phyloP scores from a whole-genome alignment of 2,888 invertebrate genomes.

The Ommatoiulus sabulosus region DNA sequence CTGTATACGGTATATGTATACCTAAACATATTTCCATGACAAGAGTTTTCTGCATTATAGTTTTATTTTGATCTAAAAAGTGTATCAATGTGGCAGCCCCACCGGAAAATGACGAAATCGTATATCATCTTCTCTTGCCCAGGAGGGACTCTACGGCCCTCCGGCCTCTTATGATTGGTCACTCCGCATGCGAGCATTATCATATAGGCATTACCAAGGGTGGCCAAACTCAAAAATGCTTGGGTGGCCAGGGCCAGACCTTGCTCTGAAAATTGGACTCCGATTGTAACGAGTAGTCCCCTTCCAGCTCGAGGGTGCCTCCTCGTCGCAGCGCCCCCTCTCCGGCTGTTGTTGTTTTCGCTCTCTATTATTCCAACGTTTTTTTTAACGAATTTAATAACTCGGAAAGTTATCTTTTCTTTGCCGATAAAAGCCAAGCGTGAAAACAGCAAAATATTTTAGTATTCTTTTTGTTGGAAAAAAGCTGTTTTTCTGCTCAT shows the following conservation, averaged over 20 bases:
- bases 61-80: neutral
- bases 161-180: constrained; percentile 23
- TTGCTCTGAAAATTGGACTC: neutral
- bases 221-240: neutral
- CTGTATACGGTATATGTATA: no score
- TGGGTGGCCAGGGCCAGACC: constrained; percentile 17
- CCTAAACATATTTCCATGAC: no score
- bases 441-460: constrained; percentile 32
- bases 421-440: neutral
- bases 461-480: constrained; percentile 21
- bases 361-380: neutral
- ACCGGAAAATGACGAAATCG: neutral
- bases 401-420: constrained; percentile 36
- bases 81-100: neutral
- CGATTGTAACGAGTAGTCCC: neutral
- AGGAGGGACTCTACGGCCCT: neutral
- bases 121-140: constrained; percentile 4
- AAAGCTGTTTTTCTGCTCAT: neutral
- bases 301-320: neutral
- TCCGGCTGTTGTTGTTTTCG: constrained; percentile 17
- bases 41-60: no score
- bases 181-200: neutral
- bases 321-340: constrained; percentile 7
- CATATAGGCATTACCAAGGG: neutral
- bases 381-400: constrained; percentile 24